Base-by-base conservation (phyloP, 2,113 vertebrate genomes). In the Propithecus coquereli region DNA sequence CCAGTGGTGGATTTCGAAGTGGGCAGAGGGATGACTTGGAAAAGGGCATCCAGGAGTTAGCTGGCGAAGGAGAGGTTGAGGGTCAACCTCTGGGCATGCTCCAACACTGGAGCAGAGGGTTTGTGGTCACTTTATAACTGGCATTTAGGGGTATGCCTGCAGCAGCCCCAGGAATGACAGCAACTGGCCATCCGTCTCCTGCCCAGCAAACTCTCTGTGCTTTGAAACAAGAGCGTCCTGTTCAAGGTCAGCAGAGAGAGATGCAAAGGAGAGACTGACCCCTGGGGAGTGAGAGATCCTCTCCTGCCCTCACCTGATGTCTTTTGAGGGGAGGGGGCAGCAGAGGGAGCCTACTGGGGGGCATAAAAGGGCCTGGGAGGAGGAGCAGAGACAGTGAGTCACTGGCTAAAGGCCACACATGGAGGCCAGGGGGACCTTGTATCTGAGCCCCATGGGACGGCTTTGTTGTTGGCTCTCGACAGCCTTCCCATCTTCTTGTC, bases 51-150 rank as follows among this genome's bases (percentile, higher is more conserved):
- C 20, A 12, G n/a, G 25, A 18, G 61, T 63, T 63, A 47, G 7
- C 77, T 54, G 22, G 12, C 37, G 43, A 61, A 79, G 47, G 47
- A 57, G 43, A 34, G 23, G 27, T 27, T 70, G 57, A 57, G 50
- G 30, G 37, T 34, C 6, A 88, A 86, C 23, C 47, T 90, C 68
- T 74, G 86, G 79, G 50, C 71, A 92, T 1, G 13, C 57, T 50
- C 54, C 0, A 5, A 92, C 70, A 43, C 50, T 45, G 82, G 81
- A 80, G 65, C 34, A 27, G 82, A 90, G 32, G 86, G 94, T 73
- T 66, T 82, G 37, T 20, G 18, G 70, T 81, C 70, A 65, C 47
- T 96, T 90, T 85, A 92, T 93, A 95, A 87, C 86, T 94, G 84
- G 80, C 91, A 57, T 76, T 97, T 94, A 94, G 79, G 59, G 54